These are phyloP conservation scores for Anthoptus insignis DNA, from an alignment of 2,888 invertebrate species.

Conservation along the genomic window DNA sequence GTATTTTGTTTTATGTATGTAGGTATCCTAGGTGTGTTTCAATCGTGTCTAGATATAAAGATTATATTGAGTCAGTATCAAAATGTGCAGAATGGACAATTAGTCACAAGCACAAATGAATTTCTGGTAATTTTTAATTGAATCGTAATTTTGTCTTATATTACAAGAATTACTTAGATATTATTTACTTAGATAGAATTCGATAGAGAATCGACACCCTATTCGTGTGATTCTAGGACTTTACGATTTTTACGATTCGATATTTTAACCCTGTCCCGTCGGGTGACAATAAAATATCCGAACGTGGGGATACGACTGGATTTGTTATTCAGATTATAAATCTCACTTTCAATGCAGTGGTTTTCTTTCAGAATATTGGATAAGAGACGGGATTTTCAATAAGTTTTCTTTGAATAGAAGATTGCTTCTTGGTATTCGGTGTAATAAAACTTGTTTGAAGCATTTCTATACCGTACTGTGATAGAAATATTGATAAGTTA, in stretches of 20 bases:
- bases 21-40: too few relatives aligned
- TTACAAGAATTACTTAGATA: too few relatives aligned
- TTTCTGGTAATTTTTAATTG: too few relatives aligned
- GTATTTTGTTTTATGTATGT: too few relatives aligned
- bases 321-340: slow-evolving; percentile 36
- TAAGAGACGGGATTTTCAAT: slow-evolving; percentile 3
- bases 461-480: background rate
- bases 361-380: slow-evolving; percentile 10
- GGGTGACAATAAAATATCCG: slow-evolving; percentile 28
- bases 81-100: too few relatives aligned
- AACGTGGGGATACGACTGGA: slow-evolving; percentile 14
- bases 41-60: too few relatives aligned
- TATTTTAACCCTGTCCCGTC: slow-evolving; percentile 14
- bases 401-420: slow-evolving; percentile 8
- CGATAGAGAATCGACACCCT: slow-evolving; percentile 44
- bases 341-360: slow-evolving; percentile 22
- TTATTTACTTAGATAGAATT: too few relatives aligned
- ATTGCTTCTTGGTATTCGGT: slow-evolving; percentile 8
- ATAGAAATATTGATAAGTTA: background rate
- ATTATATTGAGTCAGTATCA: too few relatives aligned
- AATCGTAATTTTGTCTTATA: too few relatives aligned
- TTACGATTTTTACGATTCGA: slow-evolving; percentile 36
- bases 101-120: too few relatives aligned
- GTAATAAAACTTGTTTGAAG: slow-evolving; percentile 2
- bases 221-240: slow-evolving; percentile 20